Percentiles rank a stretch among this genome's conserved stretches.
These are phyloP conservation scores for Neofelis nebulosa DNA, from an alignment of 2,113 vertebrate species.

Conservation along the genomic window DNA sequence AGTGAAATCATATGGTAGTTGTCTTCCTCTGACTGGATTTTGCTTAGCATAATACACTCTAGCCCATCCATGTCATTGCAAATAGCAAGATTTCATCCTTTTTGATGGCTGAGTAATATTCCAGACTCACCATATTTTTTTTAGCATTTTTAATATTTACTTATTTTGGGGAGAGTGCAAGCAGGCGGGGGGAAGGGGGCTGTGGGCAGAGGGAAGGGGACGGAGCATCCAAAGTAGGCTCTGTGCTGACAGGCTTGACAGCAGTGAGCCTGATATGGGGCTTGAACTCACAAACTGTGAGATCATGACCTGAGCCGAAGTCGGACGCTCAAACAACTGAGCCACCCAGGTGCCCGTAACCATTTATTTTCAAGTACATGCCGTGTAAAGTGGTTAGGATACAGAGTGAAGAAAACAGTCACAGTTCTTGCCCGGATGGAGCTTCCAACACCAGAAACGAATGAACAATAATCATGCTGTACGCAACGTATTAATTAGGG, in stretches of 20 bases:
- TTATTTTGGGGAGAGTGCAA: too few relatives aligned
- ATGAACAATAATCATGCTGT: not conserved
- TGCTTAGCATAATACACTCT: not conserved
- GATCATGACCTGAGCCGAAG: not conserved
- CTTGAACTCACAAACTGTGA: too few relatives aligned
- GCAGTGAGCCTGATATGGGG: too few relatives aligned
- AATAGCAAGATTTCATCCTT: not conserved
- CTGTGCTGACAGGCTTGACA: too few relatives aligned
- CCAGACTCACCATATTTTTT: not conserved
- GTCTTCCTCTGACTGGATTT: not conserved
- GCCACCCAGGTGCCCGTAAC: not conserved
- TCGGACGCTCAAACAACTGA: not conserved
- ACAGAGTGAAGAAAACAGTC: not conserved
- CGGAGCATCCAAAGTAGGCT: too few relatives aligned
- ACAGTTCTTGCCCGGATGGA: not conserved
- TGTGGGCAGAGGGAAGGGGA: too few relatives aligned
- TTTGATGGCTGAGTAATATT: not conserved
- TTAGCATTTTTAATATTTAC: too few relatives aligned
- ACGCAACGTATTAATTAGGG: not conserved
- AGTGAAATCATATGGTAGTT: not conserved
- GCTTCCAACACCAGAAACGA: not conserved
- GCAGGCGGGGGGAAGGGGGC: too few relatives aligned
- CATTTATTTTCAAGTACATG: not conserved
- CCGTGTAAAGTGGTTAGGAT: not conserved
- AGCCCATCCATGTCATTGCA: not conserved